These are phyloP conservation scores for Brachyhypopomus gauderio DNA, from an alignment of 2,113 vertebrate species.

Conservation along the genomic window DNA sequence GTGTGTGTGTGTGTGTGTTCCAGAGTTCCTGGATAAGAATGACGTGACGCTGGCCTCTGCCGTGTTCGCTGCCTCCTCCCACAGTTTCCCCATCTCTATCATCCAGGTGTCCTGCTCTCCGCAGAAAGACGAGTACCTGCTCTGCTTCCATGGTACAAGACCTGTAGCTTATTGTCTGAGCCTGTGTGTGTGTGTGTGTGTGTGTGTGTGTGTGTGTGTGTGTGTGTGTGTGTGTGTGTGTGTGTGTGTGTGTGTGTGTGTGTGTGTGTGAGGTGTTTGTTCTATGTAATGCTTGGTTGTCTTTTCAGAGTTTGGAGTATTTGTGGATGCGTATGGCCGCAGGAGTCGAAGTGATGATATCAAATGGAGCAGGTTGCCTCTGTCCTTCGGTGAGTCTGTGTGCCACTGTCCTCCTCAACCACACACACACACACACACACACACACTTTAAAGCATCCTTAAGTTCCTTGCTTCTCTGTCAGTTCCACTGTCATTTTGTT, in stretches of 20 bases:
- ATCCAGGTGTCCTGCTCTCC: slow-evolving; percentile 91
- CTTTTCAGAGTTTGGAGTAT: slow-evolving; percentile 91
- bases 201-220: background rate
- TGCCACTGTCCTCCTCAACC: background rate
- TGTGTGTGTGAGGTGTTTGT: background rate
- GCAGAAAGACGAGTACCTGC: slow-evolving; percentile 95
- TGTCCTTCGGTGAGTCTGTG: slow-evolving; percentile 87
- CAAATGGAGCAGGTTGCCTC: slow-evolving; percentile 95
- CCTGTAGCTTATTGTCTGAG: background rate
- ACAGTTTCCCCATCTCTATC: slow-evolving; percentile 97
- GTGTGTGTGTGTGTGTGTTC: slow-evolving; percentile 16
- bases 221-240: background rate
- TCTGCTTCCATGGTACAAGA: slow-evolving; percentile 93
- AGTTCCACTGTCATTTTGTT: background rate
- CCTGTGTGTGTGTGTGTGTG: background rate
- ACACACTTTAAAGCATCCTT: background rate
- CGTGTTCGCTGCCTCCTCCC: slow-evolving; percentile 92
- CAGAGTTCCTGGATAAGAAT: slow-evolving; percentile 98
- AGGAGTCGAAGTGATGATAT: slow-evolving; percentile 93
- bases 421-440: background rate
- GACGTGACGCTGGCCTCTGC: slow-evolving; percentile 94
- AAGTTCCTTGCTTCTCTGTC: background rate
- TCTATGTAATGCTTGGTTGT: background rate
- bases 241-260: background rate
- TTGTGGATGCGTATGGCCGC: slow-evolving; percentile 95